A percentile compares a stretch with the other conserved stretches of the same genome.
Evolutionary conservation across 2,888 invertebrate genomes (phyloP).

Genomic region (Orthosia gothica): DNA sequence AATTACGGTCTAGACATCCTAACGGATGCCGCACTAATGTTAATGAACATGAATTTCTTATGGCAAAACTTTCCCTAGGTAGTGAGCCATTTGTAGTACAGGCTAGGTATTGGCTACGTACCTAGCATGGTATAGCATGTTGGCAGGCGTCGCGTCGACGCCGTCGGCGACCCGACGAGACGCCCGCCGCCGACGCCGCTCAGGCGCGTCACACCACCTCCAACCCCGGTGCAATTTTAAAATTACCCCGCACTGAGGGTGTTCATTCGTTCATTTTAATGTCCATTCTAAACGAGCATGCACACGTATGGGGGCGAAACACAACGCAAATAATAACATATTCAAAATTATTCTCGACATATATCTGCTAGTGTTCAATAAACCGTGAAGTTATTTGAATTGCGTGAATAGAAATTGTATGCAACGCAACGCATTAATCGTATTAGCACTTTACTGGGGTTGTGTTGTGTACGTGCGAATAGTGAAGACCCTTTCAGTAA

Average conservation of each 20-base stretch:
- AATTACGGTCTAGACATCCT: conserved; percentile 52
- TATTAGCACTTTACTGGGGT: conserved; percentile 79
- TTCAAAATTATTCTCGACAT: conserved; percentile 80
- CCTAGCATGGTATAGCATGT: conserved; percentile 19
- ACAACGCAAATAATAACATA: conserved; percentile 77
- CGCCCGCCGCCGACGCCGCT: conserved; percentile 73
- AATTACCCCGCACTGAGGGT: conserved; percentile 84
- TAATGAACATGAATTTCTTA: conserved; percentile 57
- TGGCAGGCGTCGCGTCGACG: conserved; percentile 57
- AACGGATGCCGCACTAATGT: conserved; percentile 31
- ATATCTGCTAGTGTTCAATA: conserved; percentile 82
- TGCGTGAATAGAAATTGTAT: conserved; percentile 85
- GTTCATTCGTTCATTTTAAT: conserved; percentile 78
- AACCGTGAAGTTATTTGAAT: conserved; percentile 86
- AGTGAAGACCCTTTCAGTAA: conserved; percentile 67
- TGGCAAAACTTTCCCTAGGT: conserved; percentile 56
- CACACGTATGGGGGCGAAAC: conserved; percentile 73
- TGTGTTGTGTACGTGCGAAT: conserved; percentile 73
- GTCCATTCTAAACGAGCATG: conserved; percentile 76
- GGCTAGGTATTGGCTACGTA: conserved; percentile 27
- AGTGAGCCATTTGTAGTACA: conserved; percentile 42
- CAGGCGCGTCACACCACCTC: conserved; percentile 72
- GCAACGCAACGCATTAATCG: conserved; percentile 80
- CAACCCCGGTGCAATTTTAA: conserved; percentile 84
- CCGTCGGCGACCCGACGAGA: conserved; percentile 70